Conservation (phyloP, 2,888 invertebrate genomes). For the Metacarcinus magister region DNA sequence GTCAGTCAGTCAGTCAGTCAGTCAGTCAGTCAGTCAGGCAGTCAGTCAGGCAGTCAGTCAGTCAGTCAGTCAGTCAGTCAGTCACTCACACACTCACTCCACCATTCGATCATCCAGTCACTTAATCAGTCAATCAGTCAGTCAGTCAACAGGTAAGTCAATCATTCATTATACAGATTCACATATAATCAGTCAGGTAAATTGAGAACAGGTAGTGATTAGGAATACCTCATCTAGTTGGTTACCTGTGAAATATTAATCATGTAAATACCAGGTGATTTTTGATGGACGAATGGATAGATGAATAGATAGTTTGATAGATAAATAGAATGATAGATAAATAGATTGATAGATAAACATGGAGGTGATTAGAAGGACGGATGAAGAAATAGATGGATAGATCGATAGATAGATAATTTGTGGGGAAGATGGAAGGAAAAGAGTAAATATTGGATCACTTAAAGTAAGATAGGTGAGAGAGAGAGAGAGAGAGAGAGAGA, state of each 20-base stretch:
- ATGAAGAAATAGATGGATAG: background rate
- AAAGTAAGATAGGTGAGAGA: background rate
- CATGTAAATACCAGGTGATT: no score
- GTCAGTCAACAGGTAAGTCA: background rate
- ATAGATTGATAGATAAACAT: background rate
- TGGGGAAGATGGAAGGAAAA: background rate
- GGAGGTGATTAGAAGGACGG: background rate
- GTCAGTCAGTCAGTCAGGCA: background rate
- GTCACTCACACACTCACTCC: background rate
- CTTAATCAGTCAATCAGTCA: background rate
- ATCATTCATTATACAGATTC: no score
- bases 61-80: background rate
- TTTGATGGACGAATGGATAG: background rate
- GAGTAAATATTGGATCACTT: no score
- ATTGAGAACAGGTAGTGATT: no score
- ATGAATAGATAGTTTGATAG: background rate
- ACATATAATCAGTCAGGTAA: no score
- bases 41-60: background rate
- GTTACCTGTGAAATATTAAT: background rate
- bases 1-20: background rate
- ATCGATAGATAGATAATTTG: background rate
- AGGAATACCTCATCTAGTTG: background rate
- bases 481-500: background rate
- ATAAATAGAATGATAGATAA: background rate
- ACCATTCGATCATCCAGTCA: background rate